Conservation (phyloP, 2,113 vertebrate species). For the Cyprinodon variegatus region DNA sequence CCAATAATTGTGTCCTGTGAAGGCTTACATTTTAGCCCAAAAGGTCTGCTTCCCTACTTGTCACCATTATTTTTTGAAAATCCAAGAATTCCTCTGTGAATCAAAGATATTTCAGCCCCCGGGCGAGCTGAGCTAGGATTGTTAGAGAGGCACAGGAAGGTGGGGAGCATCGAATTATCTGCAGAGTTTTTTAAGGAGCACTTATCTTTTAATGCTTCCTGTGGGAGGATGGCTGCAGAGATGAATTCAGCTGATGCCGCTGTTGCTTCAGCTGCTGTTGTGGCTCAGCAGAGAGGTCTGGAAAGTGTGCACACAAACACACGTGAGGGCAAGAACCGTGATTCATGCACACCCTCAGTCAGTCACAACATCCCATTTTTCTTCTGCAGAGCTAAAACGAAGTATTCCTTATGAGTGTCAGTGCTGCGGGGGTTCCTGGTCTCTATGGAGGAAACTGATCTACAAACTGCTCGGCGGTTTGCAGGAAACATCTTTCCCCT, state of each 20-base stretch:
- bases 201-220: constrained; percentile 44
- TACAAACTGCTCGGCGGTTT: background rate
- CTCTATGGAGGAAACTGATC: constrained; percentile 12
- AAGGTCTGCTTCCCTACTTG: constrained; percentile 17
- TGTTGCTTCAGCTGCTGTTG: constrained; percentile 15
- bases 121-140: constrained; percentile 29
- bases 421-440: constrained; percentile 1
- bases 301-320: constrained; percentile 5
- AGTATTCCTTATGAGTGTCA: background rate
- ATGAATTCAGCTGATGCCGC: constrained; percentile 24
- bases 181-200: constrained; percentile 35
- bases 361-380: constrained; percentile 17
- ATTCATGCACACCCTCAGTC: background rate
- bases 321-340: background rate
- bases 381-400: constrained; percentile 6
- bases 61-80: constrained; percentile 8
- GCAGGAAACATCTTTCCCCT: background rate
- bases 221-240: constrained; percentile 34
- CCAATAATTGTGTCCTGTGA: background rate
- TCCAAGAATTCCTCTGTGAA: constrained; percentile 7
- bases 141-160: constrained; percentile 26
- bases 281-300: constrained; percentile 28
- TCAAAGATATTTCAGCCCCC: constrained; percentile 22
- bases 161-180: constrained; percentile 38
- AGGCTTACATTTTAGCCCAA: constrained; percentile 12